Conservation (phyloP, 1,140 invertebrate genomes). For the Berghia stephanieae region DNA sequence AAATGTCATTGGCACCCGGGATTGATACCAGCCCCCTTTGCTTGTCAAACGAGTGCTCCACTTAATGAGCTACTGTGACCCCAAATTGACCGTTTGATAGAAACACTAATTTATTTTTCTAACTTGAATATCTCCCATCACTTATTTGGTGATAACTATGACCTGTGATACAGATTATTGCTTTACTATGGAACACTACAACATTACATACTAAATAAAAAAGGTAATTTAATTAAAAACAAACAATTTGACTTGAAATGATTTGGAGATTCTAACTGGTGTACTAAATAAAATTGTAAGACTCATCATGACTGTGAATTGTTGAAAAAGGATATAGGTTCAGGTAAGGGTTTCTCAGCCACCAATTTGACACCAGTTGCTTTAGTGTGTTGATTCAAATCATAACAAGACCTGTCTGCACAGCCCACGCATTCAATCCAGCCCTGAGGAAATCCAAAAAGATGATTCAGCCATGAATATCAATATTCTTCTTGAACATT, state of each 20-base stretch:
- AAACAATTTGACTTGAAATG: neutral
- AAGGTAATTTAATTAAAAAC: neutral
- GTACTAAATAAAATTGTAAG: neutral
- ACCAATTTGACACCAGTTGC: slow-evolving; percentile 89
- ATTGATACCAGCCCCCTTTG: no score
- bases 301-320: neutral
- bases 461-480: no score
- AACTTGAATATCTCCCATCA: no score
- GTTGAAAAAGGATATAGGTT: slow-evolving; percentile 76
- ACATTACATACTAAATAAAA: neutral
- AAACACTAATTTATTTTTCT: no score
- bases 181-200: no score
- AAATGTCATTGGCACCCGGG: no score
- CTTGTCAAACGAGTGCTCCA: no score
- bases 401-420: slow-evolving; percentile 97
- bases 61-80: no score
- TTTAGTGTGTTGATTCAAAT: slow-evolving; percentile 92
- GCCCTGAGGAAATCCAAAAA: slow-evolving; percentile 78
- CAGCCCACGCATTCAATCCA: slow-evolving; percentile 99
- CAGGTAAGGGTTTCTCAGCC: slow-evolving; percentile 88
- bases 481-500: no score
- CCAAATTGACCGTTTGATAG: no score
- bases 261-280: neutral
- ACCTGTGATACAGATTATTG: no score
- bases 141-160: no score